Conservation (phyloP, 2,113 vertebrate species). For the Microcebus griseorufus region DNA sequence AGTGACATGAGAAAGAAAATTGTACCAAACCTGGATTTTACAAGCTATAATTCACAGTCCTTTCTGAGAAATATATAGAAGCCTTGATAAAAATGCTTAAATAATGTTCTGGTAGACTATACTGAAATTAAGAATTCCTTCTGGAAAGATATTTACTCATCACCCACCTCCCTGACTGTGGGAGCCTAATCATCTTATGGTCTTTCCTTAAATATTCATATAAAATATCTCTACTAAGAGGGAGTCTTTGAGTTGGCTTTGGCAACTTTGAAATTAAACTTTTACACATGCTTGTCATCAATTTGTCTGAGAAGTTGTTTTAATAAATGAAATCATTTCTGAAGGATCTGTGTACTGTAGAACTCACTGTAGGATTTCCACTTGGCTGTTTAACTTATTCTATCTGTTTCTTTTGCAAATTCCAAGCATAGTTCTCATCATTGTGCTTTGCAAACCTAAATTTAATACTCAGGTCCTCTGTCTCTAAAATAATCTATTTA, state of each 20-base stretch:
- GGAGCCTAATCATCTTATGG: background rate
- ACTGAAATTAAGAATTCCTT: conserved; percentile 33
- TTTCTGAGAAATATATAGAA: background rate
- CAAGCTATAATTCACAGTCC: background rate
- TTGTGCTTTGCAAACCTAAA: background rate
- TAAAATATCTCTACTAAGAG: background rate
- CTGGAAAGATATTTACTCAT: background rate
- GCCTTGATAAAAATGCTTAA: conserved; percentile 7
- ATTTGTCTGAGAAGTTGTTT: conserved; percentile 18
- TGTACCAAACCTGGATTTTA: background rate
- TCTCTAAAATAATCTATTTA: background rate
- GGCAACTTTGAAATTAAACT: conserved; percentile 31
- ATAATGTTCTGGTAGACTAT: background rate
- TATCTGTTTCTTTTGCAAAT: background rate
- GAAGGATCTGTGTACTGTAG: background rate
- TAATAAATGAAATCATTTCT: background rate
- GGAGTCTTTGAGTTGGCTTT: background rate
- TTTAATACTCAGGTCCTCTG: background rate
- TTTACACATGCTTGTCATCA: background rate
- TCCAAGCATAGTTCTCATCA: background rate
- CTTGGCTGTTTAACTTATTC: background rate
- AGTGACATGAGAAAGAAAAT: background rate
- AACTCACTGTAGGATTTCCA: background rate
- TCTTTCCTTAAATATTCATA: background rate
- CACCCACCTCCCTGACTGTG: background rate